Evolutionary conservation across 2,797 vertebrate species (phyloP).

Genomic region (Anguilla anguilla): DNA sequence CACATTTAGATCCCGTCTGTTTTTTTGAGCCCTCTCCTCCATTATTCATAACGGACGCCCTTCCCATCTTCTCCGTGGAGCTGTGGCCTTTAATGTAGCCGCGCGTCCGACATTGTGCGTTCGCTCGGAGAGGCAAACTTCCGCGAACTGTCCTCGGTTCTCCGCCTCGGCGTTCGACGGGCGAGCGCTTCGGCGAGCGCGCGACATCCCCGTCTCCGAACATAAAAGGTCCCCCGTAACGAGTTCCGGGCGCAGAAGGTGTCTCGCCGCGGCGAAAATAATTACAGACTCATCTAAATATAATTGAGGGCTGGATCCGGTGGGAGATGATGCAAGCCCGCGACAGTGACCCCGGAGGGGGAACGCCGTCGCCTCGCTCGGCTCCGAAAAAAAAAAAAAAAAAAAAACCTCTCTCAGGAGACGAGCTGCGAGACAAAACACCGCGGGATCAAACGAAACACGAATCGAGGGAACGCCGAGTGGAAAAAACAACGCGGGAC

Average conservation of each 20-base stretch:
- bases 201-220: neutral
- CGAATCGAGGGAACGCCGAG: neutral
- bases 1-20: conserved; percentile 7
- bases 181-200: neutral
- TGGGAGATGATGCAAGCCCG: neutral
- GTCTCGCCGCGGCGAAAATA: neutral
- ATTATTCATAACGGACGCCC: conserved; percentile 8
- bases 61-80: neutral
- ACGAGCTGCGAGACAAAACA: neutral
- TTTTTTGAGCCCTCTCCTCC: neutral
- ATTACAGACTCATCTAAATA: conserved; percentile 16
- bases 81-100: conserved; percentile 7
- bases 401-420: neutral
- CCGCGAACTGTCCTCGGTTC: neutral
- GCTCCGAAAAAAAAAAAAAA: neutral
- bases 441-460: neutral
- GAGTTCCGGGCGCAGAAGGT: neutral
- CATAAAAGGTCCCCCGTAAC: neutral
- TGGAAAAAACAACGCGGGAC: neutral
- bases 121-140: neutral
- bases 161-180: neutral
- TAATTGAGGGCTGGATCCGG: neutral
- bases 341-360: neutral
- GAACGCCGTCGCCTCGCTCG: neutral
- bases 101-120: neutral